Conservation (phyloP, 1,140 invertebrate species). For the Battus philenor region DNA sequence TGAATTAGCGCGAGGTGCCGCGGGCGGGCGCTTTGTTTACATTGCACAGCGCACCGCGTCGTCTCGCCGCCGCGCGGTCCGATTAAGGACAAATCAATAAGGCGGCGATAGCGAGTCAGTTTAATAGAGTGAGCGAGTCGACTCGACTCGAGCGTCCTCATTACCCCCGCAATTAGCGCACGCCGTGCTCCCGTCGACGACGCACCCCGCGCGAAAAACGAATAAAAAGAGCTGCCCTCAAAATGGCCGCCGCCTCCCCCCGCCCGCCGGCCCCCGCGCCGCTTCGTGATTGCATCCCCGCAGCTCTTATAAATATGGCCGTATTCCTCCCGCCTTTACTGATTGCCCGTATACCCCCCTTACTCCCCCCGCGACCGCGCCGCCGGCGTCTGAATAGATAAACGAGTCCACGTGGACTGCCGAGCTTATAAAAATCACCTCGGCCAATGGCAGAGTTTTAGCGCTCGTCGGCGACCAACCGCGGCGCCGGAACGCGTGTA, state of each 20-base stretch:
- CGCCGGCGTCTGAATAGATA: conserved; percentile 77
- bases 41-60: conserved; percentile 45
- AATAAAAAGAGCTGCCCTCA: conserved; percentile 77
- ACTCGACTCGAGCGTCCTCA: conserved; percentile 70
- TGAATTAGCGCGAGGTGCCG: conserved; percentile 46
- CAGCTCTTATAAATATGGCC: conserved; percentile 77
- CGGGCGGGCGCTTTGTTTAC: conserved; percentile 55
- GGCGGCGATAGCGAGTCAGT: conserved; percentile 70
- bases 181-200: conserved; percentile 68
- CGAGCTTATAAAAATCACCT: conserved; percentile 73
- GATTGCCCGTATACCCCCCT: conserved; percentile 76
- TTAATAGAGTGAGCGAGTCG: conserved; percentile 72
- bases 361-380: conserved; percentile 71
- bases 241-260: conserved; percentile 74
- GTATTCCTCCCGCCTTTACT: conserved; percentile 76
- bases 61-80: conserved; percentile 50
- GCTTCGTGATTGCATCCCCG: conserved; percentile 76
- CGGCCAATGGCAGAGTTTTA: conserved; percentile 47
- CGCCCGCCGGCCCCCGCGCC: conserved; percentile 62
- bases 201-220: conserved; percentile 75
- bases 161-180: conserved; percentile 75
- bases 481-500: conserved; percentile 47
- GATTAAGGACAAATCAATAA: conserved; percentile 74
- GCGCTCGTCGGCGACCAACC: conserved; percentile 42
- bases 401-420: conserved; percentile 76